Conservation (phyloP, 2,797 vertebrate species). For the Scomberomorus guttatus region DNA sequence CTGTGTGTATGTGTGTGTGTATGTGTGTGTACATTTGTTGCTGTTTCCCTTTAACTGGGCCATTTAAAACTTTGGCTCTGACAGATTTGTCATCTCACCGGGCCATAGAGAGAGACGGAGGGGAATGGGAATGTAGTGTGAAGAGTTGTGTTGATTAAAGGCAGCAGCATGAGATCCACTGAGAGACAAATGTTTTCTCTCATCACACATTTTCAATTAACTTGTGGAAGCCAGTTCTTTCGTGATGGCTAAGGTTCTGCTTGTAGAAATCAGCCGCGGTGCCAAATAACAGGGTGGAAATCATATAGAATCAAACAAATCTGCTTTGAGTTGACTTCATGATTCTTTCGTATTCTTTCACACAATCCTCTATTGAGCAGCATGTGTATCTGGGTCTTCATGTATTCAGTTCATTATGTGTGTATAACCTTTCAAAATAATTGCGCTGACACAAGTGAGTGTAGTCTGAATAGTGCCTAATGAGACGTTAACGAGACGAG, state of each 20-base stretch:
- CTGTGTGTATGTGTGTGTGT: background rate
- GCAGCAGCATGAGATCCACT: conserved; percentile 39
- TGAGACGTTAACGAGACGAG: conserved; percentile 50
- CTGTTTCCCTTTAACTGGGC: conserved; percentile 34
- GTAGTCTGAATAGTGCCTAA: conserved; percentile 32
- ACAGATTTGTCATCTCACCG: conserved; percentile 50
- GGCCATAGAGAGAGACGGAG: conserved; percentile 35
- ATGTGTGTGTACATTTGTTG: background rate
- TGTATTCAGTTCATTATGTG: conserved; percentile 33
- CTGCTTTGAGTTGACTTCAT: background rate
- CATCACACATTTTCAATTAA: conserved; percentile 59
- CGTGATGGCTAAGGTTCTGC: conserved; percentile 18
- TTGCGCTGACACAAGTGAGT: conserved; percentile 40
- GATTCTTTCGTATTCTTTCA: conserved; percentile 6
- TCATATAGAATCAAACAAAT: conserved; percentile 5
- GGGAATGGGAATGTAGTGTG: conserved; percentile 51
- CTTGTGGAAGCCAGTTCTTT: conserved; percentile 18
- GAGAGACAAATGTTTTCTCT: conserved; percentile 44
- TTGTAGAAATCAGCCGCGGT: conserved; percentile 14
- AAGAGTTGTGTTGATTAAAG: conserved; percentile 63
- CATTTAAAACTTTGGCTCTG: conserved; percentile 39
- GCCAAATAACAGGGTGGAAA: conserved; percentile 11
- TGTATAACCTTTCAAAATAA: conserved; percentile 46
- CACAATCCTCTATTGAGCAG: background rate
- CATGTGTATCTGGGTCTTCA: conserved; percentile 2